A percentile compares a stretch with the other conserved stretches of the same genome.
phyloP scores from a whole-genome alignment of 2,888 invertebrate species.

The Agrotis clavis region DNA sequence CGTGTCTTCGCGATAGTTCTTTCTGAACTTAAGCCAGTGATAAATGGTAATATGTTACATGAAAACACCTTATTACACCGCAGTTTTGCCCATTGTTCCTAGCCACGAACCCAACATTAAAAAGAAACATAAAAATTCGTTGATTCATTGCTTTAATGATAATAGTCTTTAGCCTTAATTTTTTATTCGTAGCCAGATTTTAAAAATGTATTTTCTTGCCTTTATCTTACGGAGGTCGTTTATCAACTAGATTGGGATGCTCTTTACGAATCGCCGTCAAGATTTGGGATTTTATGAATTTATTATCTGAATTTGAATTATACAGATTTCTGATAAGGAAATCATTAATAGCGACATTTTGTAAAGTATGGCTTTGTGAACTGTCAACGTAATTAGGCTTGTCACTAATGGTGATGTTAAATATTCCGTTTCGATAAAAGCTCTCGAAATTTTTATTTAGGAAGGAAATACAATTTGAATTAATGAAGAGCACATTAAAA shows the following conservation, averaged over 20 bases:
- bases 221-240: slow-evolving; percentile 78
- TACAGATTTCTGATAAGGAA: slow-evolving; percentile 45
- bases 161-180: slow-evolving; percentile 76
- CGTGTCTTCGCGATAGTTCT: slow-evolving; percentile 26
- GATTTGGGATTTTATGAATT: slow-evolving; percentile 63
- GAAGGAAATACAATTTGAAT: slow-evolving; percentile 19
- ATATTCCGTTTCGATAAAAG: slow-evolving; percentile 35
- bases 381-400: slow-evolving; percentile 30
- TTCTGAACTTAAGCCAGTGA: slow-evolving; percentile 61
- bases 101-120: slow-evolving; percentile 70
- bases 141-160: slow-evolving; percentile 84
- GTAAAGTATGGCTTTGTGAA: slow-evolving; percentile 30
- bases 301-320: slow-evolving; percentile 56
- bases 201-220: slow-evolving; percentile 78
- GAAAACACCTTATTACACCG: slow-evolving; percentile 47
- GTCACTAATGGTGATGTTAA: slow-evolving; percentile 31
- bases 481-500: neutral
- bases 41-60: slow-evolving; percentile 54
- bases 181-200: slow-evolving; percentile 73
- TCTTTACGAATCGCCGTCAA: slow-evolving; percentile 74
- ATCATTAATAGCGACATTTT: slow-evolving; percentile 37
- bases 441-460: neutral
- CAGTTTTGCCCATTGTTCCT: slow-evolving; percentile 76
- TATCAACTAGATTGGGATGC: slow-evolving; percentile 79
- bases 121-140: slow-evolving; percentile 77